Evolutionary conservation across 2,797 vertebrate genomes (phyloP).

Genomic region (Chromobotia macracanthus): DNA sequence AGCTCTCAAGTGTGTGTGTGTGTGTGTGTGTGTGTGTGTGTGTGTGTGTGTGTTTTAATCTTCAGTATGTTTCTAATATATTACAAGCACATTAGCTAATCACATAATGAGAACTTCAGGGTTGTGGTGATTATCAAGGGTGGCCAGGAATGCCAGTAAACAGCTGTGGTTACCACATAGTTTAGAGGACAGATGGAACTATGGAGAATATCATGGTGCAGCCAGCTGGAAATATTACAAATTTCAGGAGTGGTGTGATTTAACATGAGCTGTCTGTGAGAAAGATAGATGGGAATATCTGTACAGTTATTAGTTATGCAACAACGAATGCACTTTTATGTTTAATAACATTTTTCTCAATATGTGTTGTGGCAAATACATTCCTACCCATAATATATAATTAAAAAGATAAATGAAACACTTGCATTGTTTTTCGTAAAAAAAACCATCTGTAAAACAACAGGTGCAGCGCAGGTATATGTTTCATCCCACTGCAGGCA

Average conservation of each 20-base stretch:
- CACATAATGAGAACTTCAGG: constrained; percentile 32
- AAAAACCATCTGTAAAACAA: not conserved
- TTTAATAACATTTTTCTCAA: not conserved
- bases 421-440: not conserved
- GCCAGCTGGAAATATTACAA: constrained; percentile 47
- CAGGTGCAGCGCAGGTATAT: constrained; percentile 25
- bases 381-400: no score
- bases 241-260: not conserved
- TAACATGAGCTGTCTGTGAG: not conserved
- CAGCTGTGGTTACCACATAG: constrained; percentile 44
- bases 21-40: not conserved
- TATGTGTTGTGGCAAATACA: no score
- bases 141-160: constrained; percentile 48
- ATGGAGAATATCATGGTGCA: constrained; percentile 42
- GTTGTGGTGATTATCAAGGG: constrained; percentile 12
- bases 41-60: not conserved
- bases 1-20: not conserved
- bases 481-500: not conserved
- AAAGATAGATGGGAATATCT: not conserved
- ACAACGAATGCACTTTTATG: not conserved
- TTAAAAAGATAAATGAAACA: not conserved
- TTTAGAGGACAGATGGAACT: constrained; percentile 63
- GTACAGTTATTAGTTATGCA: not conserved
- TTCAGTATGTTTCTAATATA: not conserved
- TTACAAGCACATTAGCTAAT: not conserved